Conservation (phyloP, 1,140 invertebrate genomes). For the Hermetia illucens region DNA sequence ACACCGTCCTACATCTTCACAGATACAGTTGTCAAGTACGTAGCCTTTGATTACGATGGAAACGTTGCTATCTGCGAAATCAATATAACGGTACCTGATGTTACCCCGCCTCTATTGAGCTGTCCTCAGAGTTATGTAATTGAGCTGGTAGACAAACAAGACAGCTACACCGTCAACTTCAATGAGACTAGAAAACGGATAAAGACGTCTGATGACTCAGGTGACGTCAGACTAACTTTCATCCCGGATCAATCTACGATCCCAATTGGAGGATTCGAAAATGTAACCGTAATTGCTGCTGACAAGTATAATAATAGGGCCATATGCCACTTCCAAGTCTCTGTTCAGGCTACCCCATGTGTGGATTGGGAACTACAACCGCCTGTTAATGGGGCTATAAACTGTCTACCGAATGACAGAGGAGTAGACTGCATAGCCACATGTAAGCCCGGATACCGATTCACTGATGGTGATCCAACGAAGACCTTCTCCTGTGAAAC, state of each 20-base stretch:
- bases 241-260: constrained; percentile 76
- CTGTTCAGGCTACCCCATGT: constrained; percentile 84
- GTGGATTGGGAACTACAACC: constrained; percentile 85
- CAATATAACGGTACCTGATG: constrained; percentile 86
- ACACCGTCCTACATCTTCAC: constrained; percentile 81
- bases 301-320: constrained; percentile 85
- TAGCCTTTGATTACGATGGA: constrained; percentile 92
- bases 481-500: constrained; percentile 76
- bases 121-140: constrained; percentile 94
- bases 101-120: constrained; percentile 82
- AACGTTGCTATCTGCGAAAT: constrained; percentile 95
- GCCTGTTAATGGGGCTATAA: constrained; percentile 75
- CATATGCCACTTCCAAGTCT: constrained; percentile 84
- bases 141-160: constrained; percentile 77
- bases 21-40: constrained; percentile 86
- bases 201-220: constrained; percentile 78
- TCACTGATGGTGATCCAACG: constrained; percentile 75
- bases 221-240: constrained; percentile 71
- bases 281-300: constrained; percentile 80
- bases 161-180: constrained; percentile 81
- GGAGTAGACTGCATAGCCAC: constrained; percentile 81
- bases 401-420: constrained; percentile 63
- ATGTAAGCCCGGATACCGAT: constrained; percentile 80
- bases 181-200: constrained; percentile 78
- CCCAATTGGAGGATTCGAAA: constrained; percentile 80